A percentile compares a stretch with the other conserved stretches of the same genome.
Conservation (phyloP, 2,797 vertebrate species). For the Falco biarmicus region DNA sequence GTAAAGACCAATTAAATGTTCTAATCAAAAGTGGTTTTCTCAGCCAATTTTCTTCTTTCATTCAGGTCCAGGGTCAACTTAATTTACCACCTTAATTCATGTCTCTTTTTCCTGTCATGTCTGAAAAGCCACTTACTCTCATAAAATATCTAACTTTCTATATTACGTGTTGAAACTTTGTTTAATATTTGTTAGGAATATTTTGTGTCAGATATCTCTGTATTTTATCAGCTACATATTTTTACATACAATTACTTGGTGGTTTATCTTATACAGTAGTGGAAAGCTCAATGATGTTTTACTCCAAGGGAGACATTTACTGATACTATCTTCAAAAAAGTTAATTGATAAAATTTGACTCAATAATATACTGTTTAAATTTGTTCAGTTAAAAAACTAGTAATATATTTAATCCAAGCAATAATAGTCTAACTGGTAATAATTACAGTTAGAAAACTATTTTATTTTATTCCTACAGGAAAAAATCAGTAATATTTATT, state of each 20-base stretch:
- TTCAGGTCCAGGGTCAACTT: neutral
- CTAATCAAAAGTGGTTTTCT: neutral
- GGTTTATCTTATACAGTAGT: neutral
- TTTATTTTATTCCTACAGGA: neutral
- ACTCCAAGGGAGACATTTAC: neutral
- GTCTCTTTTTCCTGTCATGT: neutral
- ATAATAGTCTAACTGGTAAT: neutral
- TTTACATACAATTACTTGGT: neutral
- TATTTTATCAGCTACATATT: neutral
- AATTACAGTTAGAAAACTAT: neutral
- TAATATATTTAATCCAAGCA: neutral
- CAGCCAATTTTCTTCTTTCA: neutral
- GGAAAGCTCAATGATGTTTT: neutral
- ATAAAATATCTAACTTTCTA: neutral
- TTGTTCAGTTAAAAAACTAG: neutral
- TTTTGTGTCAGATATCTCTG: neutral
- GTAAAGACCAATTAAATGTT: neutral
- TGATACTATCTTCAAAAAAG: neutral
- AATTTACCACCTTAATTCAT: neutral
- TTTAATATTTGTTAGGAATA: neutral
- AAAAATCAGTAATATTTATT: neutral
- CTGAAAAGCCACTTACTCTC: neutral
- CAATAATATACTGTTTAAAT: neutral
- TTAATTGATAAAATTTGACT: neutral
- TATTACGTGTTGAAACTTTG: neutral